Evolutionary conservation across 2,113 vertebrate species (phyloP), one percentile per base, ranked within the genome.

Genomic region (Podarcis cretensis): DNA sequence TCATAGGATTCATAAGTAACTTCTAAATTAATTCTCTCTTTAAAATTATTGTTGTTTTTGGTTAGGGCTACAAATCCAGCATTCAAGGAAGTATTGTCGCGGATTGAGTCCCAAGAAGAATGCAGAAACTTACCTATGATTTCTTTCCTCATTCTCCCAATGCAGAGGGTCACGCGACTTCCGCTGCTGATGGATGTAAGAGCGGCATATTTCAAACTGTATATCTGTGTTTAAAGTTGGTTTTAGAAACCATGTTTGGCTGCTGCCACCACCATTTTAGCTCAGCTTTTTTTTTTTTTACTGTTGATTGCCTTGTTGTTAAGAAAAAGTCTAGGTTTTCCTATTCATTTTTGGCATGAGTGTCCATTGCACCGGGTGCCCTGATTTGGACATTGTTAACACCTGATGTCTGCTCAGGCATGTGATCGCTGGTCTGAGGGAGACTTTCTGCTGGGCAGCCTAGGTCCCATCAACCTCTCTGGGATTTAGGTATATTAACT

Each of bases 121-220:
- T 99, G 99, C 91, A 94, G 98, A 93, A 99, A 98, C 90, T 94
- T 99, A 80, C 98, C 99, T 8, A 99, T 99, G 98, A 98, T 98
- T 96, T 99, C 99, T 2, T 99, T 99, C 93, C 98, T 99, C 89
- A 99, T 99, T 82, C 98, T 99, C 30, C 99, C 99, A 89, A 99
- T 99, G 99, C 99, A 99, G 96, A 98, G 99, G 32, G 98, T 99
- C 89, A 99, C 99, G 0, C 98, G 99, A 0, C 98, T 99, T 9
- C 99, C 99, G 18, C 92, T 99, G 23, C 97, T 99, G 83, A 98
- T 99, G 98, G 99, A 99, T 83, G 99, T 99, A 97, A 99, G 99
- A 73, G 16, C 14, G 88, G 0, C 59, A 68, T 68, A 68, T 83
- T 35, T 88, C 54, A 48, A 75, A 48, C 37, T 25, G 30, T 57